A percentile compares a stretch with the other conserved stretches of the same genome.
These are phyloP conservation scores for Lutjanus campechanus DNA, from an alignment of 2,797 vertebrate species.

Conservation along the genomic window DNA sequence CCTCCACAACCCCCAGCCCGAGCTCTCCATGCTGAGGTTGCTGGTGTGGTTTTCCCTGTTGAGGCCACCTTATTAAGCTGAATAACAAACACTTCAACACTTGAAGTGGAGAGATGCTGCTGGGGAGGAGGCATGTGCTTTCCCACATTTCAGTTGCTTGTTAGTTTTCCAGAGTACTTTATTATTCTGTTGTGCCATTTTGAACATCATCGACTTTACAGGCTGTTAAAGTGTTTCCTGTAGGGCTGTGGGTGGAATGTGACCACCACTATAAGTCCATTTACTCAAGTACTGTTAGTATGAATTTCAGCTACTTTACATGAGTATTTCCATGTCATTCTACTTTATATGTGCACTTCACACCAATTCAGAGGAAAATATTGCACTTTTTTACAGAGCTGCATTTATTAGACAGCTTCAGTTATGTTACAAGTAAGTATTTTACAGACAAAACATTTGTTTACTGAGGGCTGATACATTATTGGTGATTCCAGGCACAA, in stretches of 20 bases:
- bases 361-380: background rate
- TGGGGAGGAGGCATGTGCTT: constrained; percentile 44
- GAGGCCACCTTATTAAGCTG: constrained; percentile 72
- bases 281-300: background rate
- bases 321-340: background rate
- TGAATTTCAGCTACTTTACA: constrained; percentile 6
- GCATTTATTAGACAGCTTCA: background rate
- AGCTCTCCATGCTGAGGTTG: constrained; percentile 55
- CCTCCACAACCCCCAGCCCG: constrained; percentile 45
- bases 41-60: constrained; percentile 59
- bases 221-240: constrained; percentile 23
- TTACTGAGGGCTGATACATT: background rate
- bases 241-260: background rate
- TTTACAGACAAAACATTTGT: background rate
- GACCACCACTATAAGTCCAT: background rate
- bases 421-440: background rate
- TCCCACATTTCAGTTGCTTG: constrained; percentile 62
- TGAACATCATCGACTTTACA: constrained; percentile 25
- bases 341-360: no score
- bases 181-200: constrained; percentile 48
- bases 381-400: background rate
- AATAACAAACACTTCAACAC: constrained; percentile 76
- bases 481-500: background rate
- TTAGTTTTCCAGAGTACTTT: constrained; percentile 61
- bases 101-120: constrained; percentile 64